These are phyloP conservation scores for Coecobrya sp. DNA, from an alignment of 2,888 invertebrate genomes.

Conservation along the genomic window DNA sequence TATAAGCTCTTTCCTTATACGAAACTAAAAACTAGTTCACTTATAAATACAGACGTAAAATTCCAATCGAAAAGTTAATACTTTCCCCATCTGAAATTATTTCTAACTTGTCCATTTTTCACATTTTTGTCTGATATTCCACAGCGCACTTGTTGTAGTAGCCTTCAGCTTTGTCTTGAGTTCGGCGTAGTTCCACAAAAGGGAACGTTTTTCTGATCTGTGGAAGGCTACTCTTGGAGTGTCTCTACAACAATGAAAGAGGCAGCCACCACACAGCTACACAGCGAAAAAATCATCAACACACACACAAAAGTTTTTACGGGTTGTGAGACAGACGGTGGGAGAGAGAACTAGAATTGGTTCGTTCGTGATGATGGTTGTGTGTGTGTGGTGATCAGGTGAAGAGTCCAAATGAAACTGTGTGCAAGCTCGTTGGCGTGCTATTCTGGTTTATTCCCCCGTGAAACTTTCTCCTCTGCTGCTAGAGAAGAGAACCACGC, in stretches of 20 bases:
- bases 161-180: too few species aligned
- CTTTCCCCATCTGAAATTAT: too few species aligned
- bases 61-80: background rate
- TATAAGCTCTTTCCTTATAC: background rate
- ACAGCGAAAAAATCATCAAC: background rate
- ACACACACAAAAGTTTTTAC: too few species aligned
- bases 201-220: background rate
- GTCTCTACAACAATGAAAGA: background rate
- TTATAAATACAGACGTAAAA: background rate
- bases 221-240: background rate
- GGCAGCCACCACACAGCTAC: background rate
- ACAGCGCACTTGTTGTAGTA: too few species aligned
- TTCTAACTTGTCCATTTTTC: background rate
- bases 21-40: background rate
- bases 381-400: constrained; percentile 78
- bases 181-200: too few species aligned
- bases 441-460: constrained; percentile 60
- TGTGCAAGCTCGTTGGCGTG: constrained; percentile 40
- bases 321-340: background rate
- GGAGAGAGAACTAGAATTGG: background rate
- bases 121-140: background rate
- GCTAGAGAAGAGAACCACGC: background rate
- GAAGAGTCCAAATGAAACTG: constrained; percentile 82
- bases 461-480: constrained; percentile 39
- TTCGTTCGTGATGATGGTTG: constrained; percentile 22